Conservation (phyloP, 2,888 invertebrate genomes). For the Pristionchus entomophagus region DNA sequence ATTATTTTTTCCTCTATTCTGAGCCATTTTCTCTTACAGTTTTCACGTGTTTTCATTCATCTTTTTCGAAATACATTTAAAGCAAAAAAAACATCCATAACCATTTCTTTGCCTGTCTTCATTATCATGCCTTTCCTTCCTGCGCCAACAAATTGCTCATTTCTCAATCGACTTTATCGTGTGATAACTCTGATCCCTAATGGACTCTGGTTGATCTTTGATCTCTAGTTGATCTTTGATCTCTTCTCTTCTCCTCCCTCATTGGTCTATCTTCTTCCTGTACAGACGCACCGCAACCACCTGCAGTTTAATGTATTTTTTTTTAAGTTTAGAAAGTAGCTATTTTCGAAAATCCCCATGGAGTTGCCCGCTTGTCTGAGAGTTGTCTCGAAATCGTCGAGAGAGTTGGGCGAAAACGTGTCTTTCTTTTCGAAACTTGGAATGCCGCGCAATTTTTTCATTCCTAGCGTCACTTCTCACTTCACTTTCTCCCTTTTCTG, state of each 20-base stretch:
- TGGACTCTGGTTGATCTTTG: too few relatives aligned
- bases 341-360: neutral
- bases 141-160: too few relatives aligned
- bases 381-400: neutral
- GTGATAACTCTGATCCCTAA: too few relatives aligned
- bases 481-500: too few relatives aligned
- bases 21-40: neutral
- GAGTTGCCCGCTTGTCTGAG: neutral
- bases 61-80: neutral
- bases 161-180: too few relatives aligned
- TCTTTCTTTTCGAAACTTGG: neutral
- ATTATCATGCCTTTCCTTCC: too few relatives aligned
- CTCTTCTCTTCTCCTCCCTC: neutral
- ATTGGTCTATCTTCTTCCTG: slow-evolving; percentile 19
- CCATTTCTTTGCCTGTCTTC: too few relatives aligned
- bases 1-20: too few relatives aligned
- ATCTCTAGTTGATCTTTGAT: neutral
- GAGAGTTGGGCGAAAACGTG: neutral
- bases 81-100: too few relatives aligned
- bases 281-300: neutral
- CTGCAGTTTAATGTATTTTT: neutral
- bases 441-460: neutral
- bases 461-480: too few relatives aligned
- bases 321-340: too few relatives aligned
- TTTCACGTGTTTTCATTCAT: slow-evolving; percentile 9